A percentile compares a stretch with the other conserved stretches of the same genome.
These are phyloP conservation scores for Kryphioiulus occultus DNA, from an alignment of 2,888 invertebrate genomes.

Conservation along the genomic window DNA sequence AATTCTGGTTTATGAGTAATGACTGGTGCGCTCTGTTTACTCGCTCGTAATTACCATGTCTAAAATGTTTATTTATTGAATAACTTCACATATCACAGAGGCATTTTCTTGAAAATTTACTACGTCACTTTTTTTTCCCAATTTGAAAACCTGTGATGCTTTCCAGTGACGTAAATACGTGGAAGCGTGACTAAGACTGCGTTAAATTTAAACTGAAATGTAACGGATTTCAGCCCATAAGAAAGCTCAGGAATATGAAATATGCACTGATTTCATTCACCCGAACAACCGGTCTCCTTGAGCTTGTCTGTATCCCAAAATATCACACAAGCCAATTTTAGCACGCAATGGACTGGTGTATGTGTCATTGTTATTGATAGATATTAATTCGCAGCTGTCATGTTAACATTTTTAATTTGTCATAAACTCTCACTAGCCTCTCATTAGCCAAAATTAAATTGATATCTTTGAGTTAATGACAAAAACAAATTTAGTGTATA, in stretches of 20 bases:
- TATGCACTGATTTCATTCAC: constrained; percentile 32
- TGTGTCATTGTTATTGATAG: background rate
- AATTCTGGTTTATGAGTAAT: background rate
- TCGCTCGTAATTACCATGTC: background rate
- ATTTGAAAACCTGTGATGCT: background rate
- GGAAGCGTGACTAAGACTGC: background rate
- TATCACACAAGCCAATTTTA: background rate
- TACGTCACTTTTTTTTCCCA: background rate
- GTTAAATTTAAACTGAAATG: background rate
- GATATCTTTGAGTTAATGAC: background rate
- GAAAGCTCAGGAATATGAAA: background rate
- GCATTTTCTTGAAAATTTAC: background rate
- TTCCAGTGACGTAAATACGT: background rate
- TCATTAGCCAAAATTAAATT: background rate
- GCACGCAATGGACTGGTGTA: background rate
- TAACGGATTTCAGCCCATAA: background rate
- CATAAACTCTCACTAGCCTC: background rate
- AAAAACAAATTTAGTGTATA: background rate
- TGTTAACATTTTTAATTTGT: background rate
- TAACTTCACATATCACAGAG: background rate
- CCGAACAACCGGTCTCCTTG: constrained; percentile 10
- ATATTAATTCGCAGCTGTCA: background rate
- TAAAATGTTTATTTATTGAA: background rate
- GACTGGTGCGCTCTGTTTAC: background rate
- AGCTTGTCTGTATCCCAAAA: constrained; percentile 32